These are phyloP conservation scores for Diplolepis rosae DNA, from an alignment of 2,888 invertebrate genomes.

Conservation along the genomic window DNA sequence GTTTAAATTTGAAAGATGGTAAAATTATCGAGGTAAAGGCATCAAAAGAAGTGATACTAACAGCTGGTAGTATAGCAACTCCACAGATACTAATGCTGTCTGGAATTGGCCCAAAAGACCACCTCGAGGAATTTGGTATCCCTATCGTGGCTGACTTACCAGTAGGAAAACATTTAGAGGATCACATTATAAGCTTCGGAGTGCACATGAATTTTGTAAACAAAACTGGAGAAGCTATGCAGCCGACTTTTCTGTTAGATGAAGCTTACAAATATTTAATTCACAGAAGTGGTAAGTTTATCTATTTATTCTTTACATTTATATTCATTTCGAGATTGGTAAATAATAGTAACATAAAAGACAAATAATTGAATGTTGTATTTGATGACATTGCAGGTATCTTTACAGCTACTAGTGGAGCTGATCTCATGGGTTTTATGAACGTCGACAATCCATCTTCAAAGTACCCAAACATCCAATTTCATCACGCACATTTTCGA, in stretches of 20 bases:
- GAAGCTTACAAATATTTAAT: conserved; percentile 70
- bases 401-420: conserved; percentile 71
- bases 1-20: conserved; percentile 68
- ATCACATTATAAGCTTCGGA: conserved; percentile 73
- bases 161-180: conserved; percentile 77
- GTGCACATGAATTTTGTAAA: conserved; percentile 53
- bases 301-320: not conserved
- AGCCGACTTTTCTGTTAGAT: conserved; percentile 50
- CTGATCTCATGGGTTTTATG: conserved; percentile 76
- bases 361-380: not conserved
- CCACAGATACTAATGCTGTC: conserved; percentile 83
- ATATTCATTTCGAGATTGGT: too few species aligned
- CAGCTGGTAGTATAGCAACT: conserved; percentile 80
- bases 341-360: not conserved
- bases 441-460: conserved; percentile 74
- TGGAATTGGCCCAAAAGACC: conserved; percentile 78
- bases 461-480: conserved; percentile 78
- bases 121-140: conserved; percentile 74
- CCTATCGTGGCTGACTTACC: conserved; percentile 72
- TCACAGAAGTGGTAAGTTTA: conserved; percentile 68
- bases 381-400: conserved; percentile 63
- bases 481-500: conserved; percentile 74
- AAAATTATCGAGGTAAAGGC: conserved; percentile 67
- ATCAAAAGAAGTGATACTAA: conserved; percentile 79
- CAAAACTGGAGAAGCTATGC: not conserved